phyloP scores from a whole-genome alignment of 2,113 vertebrate species.

The Mastomys natalensis region DNA sequence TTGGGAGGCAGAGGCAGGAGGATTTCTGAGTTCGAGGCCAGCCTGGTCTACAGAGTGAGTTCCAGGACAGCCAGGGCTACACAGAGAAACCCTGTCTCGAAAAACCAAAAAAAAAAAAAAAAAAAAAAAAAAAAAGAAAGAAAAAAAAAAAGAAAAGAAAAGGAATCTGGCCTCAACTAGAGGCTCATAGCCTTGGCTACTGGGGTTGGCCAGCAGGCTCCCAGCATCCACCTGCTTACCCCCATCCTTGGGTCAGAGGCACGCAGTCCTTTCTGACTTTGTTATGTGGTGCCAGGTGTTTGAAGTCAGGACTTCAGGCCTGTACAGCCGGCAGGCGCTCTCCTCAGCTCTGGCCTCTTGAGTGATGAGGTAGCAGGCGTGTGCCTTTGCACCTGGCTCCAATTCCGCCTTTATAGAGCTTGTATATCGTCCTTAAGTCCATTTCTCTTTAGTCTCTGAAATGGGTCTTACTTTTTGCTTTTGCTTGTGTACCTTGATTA shows the following conservation, averaged over 20 bases:
- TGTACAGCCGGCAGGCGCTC: too few species aligned
- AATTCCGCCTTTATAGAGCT: too few species aligned
- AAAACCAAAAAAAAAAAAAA: too few species aligned
- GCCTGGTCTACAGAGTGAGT: too few species aligned
- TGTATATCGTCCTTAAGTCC: background rate
- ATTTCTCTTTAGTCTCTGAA: background rate
- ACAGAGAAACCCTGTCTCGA: too few species aligned
- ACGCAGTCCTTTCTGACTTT: background rate
- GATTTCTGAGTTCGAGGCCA: too few species aligned
- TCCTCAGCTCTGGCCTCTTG: background rate
- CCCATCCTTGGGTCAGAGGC: background rate
- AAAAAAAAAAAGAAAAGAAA: too few species aligned
- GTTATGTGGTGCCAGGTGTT: background rate
- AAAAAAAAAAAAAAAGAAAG: too few species aligned
- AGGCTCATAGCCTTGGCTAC: background rate
- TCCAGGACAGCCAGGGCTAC: too few species aligned
- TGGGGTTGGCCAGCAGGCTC: background rate
- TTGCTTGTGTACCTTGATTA: background rate
- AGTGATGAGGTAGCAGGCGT: background rate
- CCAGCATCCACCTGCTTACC: background rate
- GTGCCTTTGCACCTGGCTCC: background rate
- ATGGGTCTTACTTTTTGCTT: background rate
- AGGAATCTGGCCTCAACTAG: background rate
- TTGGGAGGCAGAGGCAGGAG: too few species aligned
- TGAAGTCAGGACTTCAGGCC: background rate